A percentile compares a stretch with the other conserved stretches of the same genome.
Conservation (phyloP, 2,888 invertebrate genomes). For the Brassicogethes aeneus region DNA sequence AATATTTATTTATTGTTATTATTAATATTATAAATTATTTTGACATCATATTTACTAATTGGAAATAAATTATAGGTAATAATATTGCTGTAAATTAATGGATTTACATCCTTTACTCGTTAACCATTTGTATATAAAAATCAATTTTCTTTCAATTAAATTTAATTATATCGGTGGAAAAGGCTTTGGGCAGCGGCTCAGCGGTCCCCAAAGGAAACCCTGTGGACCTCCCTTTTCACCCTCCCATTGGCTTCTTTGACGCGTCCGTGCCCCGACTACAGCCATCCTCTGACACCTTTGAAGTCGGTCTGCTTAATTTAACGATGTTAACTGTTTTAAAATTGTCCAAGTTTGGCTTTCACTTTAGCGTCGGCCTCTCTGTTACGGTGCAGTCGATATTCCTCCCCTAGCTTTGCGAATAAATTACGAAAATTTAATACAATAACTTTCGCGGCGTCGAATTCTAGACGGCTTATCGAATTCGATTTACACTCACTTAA, state of each 20-base stretch:
- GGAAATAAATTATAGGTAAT: too few relatives aligned
- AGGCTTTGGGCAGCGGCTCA: too few relatives aligned
- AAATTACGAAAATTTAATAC: constrained; percentile 18
- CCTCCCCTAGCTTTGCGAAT: constrained; percentile 13
- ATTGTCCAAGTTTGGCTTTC: constrained; percentile 25
- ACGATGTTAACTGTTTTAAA: constrained; percentile 35
- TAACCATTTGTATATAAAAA: too few relatives aligned
- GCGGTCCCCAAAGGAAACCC: not conserved
- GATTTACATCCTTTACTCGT: too few relatives aligned
- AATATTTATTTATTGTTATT: too few relatives aligned
- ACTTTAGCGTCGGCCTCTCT: constrained; percentile 7
- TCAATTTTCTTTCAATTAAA: too few relatives aligned
- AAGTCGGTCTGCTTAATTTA: constrained; percentile 38
- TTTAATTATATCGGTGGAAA: too few relatives aligned
- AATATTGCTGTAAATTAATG: too few relatives aligned
- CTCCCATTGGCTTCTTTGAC: constrained; percentile 24
- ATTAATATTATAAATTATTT: too few relatives aligned
- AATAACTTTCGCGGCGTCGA: constrained; percentile 11
- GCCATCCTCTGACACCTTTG: constrained; percentile 31
- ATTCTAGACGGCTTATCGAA: not conserved
- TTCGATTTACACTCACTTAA: not conserved
- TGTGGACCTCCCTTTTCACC: not conserved
- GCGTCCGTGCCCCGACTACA: constrained; percentile 27
- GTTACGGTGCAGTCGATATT: not conserved
- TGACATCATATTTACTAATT: too few relatives aligned